phyloP scores from a whole-genome alignment of 1,140 invertebrate species.

The Drosophila jambulina region DNA sequence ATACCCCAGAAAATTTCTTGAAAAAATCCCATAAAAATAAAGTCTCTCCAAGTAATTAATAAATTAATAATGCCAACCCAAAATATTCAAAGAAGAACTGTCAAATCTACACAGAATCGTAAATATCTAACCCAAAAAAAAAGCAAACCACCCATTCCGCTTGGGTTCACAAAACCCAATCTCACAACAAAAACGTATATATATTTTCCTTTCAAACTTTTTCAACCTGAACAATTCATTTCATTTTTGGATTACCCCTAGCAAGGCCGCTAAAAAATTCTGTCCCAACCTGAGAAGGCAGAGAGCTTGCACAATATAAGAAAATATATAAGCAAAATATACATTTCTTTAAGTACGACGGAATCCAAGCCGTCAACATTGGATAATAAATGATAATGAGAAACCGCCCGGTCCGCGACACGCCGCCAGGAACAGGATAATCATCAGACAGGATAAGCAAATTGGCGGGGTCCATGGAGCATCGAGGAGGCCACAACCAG shows the following conservation, averaged over 20 bases:
- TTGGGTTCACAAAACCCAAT: conserved; percentile 7
- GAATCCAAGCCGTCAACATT: conserved; percentile 52
- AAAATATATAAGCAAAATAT: conserved; percentile 28
- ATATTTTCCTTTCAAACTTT: conserved; percentile 23
- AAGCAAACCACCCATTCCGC: conserved; percentile 6
- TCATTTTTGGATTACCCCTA: conserved; percentile 34
- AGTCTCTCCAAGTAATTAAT: neutral
- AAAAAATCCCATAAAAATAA: neutral
- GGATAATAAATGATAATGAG: conserved; percentile 74
- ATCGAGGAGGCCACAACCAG: conserved; percentile 25
- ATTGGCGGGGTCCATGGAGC: conserved; percentile 22
- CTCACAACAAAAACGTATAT: neutral
- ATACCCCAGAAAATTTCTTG: neutral
- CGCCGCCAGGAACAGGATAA: conserved; percentile 43
- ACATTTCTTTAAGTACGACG: conserved; percentile 20
- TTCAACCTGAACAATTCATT: conserved; percentile 35
- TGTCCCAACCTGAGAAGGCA: neutral
- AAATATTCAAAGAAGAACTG: conserved; percentile 2
- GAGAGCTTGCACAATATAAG: conserved; percentile 1
- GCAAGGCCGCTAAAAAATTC: conserved; percentile 23
- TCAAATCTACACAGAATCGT: neutral
- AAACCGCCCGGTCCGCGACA: conserved; percentile 36
- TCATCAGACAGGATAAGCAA: conserved; percentile 27
- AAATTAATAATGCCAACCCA: neutral
- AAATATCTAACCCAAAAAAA: neutral